Conservation (phyloP, 2,888 invertebrate species). For the Omphaloscelis lunosa region DNA sequence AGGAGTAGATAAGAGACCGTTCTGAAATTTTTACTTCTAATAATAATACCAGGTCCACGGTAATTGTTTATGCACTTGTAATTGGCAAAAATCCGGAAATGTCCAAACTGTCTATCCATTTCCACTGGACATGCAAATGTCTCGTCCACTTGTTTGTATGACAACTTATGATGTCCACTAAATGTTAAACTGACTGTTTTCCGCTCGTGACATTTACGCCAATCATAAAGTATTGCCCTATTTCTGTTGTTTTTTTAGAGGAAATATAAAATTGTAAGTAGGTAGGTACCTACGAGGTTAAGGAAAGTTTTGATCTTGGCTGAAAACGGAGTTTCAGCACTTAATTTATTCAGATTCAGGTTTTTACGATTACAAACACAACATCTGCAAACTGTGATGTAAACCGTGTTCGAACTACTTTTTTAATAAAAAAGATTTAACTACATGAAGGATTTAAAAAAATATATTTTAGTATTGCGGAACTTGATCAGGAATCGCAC, state of each 20-base stretch:
- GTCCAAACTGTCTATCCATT: constrained; percentile 23
- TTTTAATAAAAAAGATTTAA: not conserved
- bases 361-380: constrained; percentile 15
- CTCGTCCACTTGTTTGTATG: constrained; percentile 47
- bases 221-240: constrained; percentile 48
- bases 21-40: not conserved
- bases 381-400: not conserved
- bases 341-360: constrained; percentile 6
- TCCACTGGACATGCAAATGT: constrained; percentile 34
- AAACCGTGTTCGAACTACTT: not conserved
- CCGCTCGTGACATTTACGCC: constrained; percentile 47
- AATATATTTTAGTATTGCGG: not conserved
- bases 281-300: not conserved
- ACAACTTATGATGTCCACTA: constrained; percentile 44
- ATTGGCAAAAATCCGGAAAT: constrained; percentile 49
- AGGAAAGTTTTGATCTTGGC: constrained; percentile 9
- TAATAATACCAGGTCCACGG: not conserved
- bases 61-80: constrained; percentile 30
- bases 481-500: not conserved
- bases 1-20: not conserved
- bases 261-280: not conserved
- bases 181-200: constrained; percentile 34
- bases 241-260: constrained; percentile 20
- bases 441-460: no score
- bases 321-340: not conserved